A percentile compares a stretch with the other conserved stretches of the same genome.
phyloP scores from a whole-genome alignment of 23 tunicate genomes.

The Ciona savignyi region DNA sequence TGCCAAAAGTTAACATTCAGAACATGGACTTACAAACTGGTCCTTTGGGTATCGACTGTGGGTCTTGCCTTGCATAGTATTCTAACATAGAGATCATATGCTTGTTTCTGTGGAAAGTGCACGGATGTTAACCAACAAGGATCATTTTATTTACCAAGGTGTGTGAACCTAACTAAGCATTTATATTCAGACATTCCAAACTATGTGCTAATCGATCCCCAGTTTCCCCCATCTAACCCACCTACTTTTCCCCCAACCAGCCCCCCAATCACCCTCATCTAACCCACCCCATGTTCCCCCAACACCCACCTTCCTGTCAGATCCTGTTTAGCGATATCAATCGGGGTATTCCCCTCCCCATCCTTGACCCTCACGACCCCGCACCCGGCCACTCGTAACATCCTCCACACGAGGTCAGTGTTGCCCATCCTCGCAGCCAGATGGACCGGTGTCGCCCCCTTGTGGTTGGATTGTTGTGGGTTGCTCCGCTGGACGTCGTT shows the following conservation, averaged over 20 bases:
- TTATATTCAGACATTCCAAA: too few species aligned
- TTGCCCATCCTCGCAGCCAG: constrained; percentile 53
- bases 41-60: constrained; percentile 18
- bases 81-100: constrained; percentile 15
- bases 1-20: too few species aligned
- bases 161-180: too few species aligned
- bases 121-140: neutral
- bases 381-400: constrained; percentile 27
- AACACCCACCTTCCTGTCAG: constrained; percentile 4
- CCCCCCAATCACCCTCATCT: too few species aligned
- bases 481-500: constrained; percentile 32
- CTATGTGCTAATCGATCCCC: too few species aligned
- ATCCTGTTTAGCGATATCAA: constrained; percentile 38
- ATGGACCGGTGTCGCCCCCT: constrained; percentile 66
- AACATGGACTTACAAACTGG: constrained; percentile 28
- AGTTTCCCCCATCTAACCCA: too few species aligned
- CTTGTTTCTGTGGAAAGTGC: constrained; percentile 11
- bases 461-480: constrained; percentile 20
- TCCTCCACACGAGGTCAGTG: constrained; percentile 45
- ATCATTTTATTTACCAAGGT: too few species aligned
- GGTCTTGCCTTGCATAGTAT: constrained; percentile 22
- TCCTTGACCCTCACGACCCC: constrained; percentile 29
- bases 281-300: too few species aligned
- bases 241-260: too few species aligned
- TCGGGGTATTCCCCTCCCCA: constrained; percentile 52